Evolutionary conservation across 37 sponge, comb jelly and placozoan genomes (phyloP).

Genomic region (Aphrocallistes beatrix): DNA sequence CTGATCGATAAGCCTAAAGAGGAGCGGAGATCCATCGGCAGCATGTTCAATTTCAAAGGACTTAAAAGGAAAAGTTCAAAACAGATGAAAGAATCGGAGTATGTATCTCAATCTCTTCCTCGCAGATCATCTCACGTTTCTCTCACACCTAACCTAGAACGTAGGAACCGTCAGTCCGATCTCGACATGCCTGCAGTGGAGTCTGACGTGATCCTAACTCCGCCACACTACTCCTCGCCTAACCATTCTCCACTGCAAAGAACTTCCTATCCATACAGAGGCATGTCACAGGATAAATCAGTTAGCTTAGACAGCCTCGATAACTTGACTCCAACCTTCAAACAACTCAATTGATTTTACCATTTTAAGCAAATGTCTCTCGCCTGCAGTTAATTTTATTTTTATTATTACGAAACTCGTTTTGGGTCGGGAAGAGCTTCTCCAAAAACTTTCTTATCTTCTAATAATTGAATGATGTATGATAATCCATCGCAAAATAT

Average conservation of each 20-base stretch:
- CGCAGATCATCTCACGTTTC: not conserved
- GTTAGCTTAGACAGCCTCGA: slow-evolving; percentile 12
- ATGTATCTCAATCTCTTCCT: not conserved
- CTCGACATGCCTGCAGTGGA: not conserved
- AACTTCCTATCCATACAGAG: not conserved
- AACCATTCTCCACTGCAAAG: not conserved
- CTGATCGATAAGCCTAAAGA: not conserved
- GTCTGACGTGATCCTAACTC: not conserved
- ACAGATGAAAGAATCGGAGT: not conserved
- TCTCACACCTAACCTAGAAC: slow-evolving; percentile 4
- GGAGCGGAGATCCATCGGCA: not conserved
- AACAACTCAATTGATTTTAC: slow-evolving; percentile 1
- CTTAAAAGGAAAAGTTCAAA: not conserved
- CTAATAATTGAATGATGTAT: not conserved
- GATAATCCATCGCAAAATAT: not conserved
- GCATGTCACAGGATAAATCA: not conserved
- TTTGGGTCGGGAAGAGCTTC: not conserved
- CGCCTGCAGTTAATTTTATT: slow-evolving; percentile 17
- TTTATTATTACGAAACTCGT: not conserved
- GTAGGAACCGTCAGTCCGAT: not conserved
- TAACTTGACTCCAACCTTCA: not conserved
- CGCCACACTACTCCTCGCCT: not conserved
- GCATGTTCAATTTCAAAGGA: not conserved
- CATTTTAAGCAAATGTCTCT: slow-evolving; percentile 16
- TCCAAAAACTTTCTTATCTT: not conserved